Evolutionary conservation across 2,113 vertebrate species (phyloP).

Genomic region (Triplophysa tibetana): DNA sequence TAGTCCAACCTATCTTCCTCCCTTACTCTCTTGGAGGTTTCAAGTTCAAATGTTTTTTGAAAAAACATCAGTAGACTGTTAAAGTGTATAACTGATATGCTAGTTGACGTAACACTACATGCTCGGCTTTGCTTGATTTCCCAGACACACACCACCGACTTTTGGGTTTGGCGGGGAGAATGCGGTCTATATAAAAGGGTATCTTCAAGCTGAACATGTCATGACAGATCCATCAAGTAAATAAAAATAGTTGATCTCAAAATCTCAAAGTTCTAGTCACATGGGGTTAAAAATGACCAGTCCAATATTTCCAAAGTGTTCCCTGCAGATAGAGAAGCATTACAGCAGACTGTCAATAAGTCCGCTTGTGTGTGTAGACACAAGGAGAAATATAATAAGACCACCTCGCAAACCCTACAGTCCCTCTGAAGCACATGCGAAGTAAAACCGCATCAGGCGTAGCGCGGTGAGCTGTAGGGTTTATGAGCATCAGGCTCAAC

Average conservation of each 20-base stretch:
- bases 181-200: conserved; percentile 24
- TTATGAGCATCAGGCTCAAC: conserved; percentile 36
- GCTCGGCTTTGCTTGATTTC: neutral
- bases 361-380: conserved; percentile 11
- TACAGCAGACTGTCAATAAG: conserved; percentile 20
- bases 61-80: neutral
- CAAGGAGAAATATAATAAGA: conserved; percentile 1
- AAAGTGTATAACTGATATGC: conserved; percentile 14
- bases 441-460: neutral
- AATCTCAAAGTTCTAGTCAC: neutral
- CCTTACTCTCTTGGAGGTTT: neutral
- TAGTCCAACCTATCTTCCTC: neutral
- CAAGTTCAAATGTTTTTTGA: neutral
- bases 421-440: neutral
- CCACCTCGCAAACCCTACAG: neutral
- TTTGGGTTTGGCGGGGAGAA: conserved; percentile 14
- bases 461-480: neutral
- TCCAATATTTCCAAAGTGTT: conserved; percentile 20
- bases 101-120: conserved; percentile 15
- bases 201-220: conserved; percentile 20
- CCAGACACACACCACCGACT: conserved; percentile 24
- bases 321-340: conserved; percentile 30
- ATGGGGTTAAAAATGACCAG: conserved; percentile 7
- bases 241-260: neutral
- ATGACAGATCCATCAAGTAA: conserved; percentile 9